These are phyloP conservation scores for Linyphia triangularis DNA, from an alignment of 2,888 invertebrate genomes.

Conservation along the genomic window DNA sequence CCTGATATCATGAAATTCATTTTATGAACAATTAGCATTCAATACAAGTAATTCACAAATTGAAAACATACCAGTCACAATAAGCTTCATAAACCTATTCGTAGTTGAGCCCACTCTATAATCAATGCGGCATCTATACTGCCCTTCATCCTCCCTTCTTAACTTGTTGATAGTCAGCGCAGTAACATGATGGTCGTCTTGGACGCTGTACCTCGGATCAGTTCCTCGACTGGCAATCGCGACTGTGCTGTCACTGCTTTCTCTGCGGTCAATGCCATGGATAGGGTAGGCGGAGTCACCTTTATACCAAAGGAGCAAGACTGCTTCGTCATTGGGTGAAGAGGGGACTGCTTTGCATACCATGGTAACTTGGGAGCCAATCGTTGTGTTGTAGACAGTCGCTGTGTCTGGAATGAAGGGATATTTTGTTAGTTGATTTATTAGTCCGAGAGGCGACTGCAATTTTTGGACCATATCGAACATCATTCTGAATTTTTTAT, in stretches of 20 bases:
- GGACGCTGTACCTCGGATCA: constrained; percentile 54
- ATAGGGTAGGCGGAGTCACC: constrained; percentile 66
- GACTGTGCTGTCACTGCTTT: constrained; percentile 10
- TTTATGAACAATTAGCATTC: too few relatives aligned
- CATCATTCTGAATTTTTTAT: too few relatives aligned
- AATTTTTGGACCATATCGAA: too few relatives aligned
- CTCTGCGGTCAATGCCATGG: constrained; percentile 58
- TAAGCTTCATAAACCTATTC: constrained; percentile 68
- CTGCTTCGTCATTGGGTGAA: constrained; percentile 29
- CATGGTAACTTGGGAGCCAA: constrained; percentile 60
- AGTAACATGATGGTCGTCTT: constrained; percentile 47
- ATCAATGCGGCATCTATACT: constrained; percentile 67
- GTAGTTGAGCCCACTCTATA: constrained; percentile 39
- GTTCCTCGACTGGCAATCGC: constrained; percentile 51
- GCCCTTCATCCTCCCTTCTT: constrained; percentile 62
- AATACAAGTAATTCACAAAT: background rate
- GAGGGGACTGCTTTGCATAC: constrained; percentile 60
- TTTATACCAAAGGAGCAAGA: constrained; percentile 67
- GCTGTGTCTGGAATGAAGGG: constrained; percentile 53
- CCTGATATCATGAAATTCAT: too few relatives aligned
- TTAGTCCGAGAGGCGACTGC: too few relatives aligned
- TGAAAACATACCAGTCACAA: constrained; percentile 40
- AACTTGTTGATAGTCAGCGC: constrained; percentile 60
- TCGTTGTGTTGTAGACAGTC: constrained; percentile 49
- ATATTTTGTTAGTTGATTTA: too few relatives aligned